These are phyloP conservation scores for Rhynchophorus ferrugineus DNA, from an alignment of 1,140 invertebrate genomes.

Conservation along the genomic window DNA sequence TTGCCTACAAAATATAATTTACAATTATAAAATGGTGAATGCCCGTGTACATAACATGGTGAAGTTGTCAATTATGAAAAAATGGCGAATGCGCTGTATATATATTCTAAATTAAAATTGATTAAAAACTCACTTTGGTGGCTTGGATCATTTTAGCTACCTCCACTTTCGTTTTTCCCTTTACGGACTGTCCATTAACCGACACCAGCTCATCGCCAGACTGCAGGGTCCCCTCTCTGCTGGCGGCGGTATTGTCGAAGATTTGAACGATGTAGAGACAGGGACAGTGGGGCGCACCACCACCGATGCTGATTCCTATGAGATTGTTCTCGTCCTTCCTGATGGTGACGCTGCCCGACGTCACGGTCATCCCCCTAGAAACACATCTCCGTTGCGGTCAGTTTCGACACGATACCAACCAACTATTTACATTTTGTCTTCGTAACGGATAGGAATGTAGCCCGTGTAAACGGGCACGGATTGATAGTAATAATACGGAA, in stretches of 20 bases:
- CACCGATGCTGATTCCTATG: constrained; percentile 97
- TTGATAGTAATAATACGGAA: constrained; percentile 1
- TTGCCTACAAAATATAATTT: no score
- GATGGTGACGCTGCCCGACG: constrained; percentile 85
- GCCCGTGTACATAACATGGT: no score
- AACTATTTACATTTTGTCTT: constrained; percentile 12
- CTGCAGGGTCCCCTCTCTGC: constrained; percentile 81
- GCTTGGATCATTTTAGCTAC: constrained; percentile 97
- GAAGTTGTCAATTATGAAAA: no score
- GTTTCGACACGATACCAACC: no score
- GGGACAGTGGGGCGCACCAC: constrained; percentile 90
- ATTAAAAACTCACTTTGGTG: constrained; percentile 58
- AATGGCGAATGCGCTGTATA: no score
- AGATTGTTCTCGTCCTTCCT: constrained; percentile 91
- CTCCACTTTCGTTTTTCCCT: constrained; percentile 95
- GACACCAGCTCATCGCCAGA: constrained; percentile 95
- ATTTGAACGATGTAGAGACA: constrained; percentile 97
- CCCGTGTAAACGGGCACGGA: no score
- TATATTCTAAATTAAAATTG: no score
- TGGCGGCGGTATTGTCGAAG: constrained; percentile 95
- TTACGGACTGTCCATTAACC: constrained; percentile 85
- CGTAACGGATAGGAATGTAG: no score
- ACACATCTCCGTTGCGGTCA: constrained; percentile 12
- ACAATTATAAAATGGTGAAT: no score
- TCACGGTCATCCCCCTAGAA: constrained; percentile 92